Evolutionary conservation across 1,140 invertebrate species (phyloP).

Genomic region (Orius laevigatus): DNA sequence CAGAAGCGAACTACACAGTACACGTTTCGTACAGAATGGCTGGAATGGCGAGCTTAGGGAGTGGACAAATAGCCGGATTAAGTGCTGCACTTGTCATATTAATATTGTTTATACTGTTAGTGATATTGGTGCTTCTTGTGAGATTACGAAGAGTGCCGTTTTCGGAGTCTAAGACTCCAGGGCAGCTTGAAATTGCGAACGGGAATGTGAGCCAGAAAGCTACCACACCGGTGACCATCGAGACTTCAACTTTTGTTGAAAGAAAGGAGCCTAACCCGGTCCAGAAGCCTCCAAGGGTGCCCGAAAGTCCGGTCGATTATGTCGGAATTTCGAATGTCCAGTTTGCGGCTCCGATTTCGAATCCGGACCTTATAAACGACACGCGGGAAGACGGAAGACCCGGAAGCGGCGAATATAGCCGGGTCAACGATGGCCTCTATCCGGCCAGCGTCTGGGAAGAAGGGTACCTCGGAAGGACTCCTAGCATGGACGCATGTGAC

Average conservation of each 20-base stretch:
- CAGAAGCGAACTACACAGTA: conserved; percentile 80
- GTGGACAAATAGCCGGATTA: conserved; percentile 68
- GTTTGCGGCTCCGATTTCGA: conserved; percentile 42
- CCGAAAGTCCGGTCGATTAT: conserved; percentile 1
- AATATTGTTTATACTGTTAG: conserved; percentile 55
- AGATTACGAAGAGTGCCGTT: conserved; percentile 48
- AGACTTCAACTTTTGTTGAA: conserved; percentile 16
- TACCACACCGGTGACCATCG: conserved; percentile 13
- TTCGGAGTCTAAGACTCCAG: conserved; percentile 56
- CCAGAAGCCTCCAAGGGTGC: conserved; percentile 13
- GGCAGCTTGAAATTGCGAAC: conserved; percentile 34
- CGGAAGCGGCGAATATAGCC: conserved; percentile 49
- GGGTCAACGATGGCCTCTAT: conserved; percentile 45
- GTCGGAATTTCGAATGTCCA: conserved; percentile 5
- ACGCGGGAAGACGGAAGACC: conserved; percentile 27
- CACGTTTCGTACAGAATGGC: conserved; percentile 58
- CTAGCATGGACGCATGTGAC: conserved; percentile 35
- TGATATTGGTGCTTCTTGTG: conserved; percentile 53
- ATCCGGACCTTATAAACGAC: conserved; percentile 69
- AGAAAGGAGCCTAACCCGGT: conserved; percentile 25
- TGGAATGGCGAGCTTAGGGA: conserved; percentile 61
- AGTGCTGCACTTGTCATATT: conserved; percentile 64
- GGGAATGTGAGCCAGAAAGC: conserved; percentile 13
- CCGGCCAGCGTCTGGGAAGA: conserved; percentile 48
- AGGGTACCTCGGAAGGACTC: conserved; percentile 32